These are phyloP conservation scores for Solea senegalensis DNA, from an alignment of 2,113 vertebrate genomes.

Conservation along the genomic window DNA sequence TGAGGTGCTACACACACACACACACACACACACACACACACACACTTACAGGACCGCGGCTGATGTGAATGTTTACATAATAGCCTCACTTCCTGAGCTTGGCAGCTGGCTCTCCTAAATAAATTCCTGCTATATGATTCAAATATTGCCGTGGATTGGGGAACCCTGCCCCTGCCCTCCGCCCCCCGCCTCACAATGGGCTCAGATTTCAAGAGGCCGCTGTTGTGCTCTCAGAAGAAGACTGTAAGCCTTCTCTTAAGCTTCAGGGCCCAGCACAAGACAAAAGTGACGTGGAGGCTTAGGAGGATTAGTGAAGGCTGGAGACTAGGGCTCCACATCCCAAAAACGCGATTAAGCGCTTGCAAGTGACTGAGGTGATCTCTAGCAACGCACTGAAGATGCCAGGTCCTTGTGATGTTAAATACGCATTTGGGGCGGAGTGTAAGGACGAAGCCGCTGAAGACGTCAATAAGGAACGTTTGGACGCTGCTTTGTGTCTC, in stretches of 20 bases:
- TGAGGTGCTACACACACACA: constrained; percentile 31
- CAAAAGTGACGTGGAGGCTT: constrained; percentile 53
- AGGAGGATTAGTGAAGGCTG: constrained; percentile 64
- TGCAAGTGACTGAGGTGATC: constrained; percentile 59
- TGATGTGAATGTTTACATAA: constrained; percentile 25
- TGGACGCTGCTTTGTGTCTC: constrained; percentile 58
- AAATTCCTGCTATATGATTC: constrained; percentile 6
- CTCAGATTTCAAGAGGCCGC: constrained; percentile 28
- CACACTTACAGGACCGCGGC: constrained; percentile 8
- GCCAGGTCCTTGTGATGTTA: constrained; percentile 69
- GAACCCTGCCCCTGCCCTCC: constrained; percentile 16
- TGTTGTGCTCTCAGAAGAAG: constrained; percentile 32
- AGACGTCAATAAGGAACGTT: constrained; percentile 60
- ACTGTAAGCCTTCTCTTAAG: constrained; percentile 52
- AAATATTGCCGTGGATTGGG: constrained; percentile 29
- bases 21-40: no score
- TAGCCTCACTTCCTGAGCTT: neutral
- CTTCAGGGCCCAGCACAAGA: constrained; percentile 49
- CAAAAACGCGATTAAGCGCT: constrained; percentile 75
- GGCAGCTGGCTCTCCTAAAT: constrained; percentile 14
- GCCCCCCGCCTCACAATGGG: constrained; percentile 20
- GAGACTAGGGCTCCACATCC: constrained; percentile 61
- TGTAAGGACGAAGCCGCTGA: constrained; percentile 18
- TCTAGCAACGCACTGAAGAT: constrained; percentile 58
- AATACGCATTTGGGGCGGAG: constrained; percentile 57